Evolutionary conservation across 1,140 invertebrate genomes (phyloP).

Genomic region (Vanessa atalanta): DNA sequence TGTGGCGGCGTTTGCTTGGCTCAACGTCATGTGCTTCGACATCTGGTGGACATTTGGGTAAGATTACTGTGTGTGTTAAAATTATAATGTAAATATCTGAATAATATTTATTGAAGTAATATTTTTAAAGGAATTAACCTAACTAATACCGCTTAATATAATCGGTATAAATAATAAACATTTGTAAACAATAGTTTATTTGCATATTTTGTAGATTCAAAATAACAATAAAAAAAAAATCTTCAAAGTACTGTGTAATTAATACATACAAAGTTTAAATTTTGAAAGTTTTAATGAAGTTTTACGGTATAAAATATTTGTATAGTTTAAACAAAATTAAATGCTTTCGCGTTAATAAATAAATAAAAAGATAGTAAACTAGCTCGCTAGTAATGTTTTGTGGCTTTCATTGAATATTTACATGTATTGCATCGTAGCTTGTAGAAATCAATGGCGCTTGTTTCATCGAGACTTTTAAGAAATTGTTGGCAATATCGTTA

Average conservation of each 20-base stretch:
- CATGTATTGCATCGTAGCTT: slow-evolving; percentile 4
- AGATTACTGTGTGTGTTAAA: slow-evolving; percentile 49
- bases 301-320: too few relatives aligned
- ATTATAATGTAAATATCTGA: slow-evolving; percentile 16
- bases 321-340: too few relatives aligned
- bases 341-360: too few relatives aligned
- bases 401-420: background rate
- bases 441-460: slow-evolving; percentile 18
- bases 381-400: background rate
- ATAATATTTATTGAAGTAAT: background rate
- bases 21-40: slow-evolving; percentile 94
- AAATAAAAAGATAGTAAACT: background rate
- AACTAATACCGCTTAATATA: too few relatives aligned
- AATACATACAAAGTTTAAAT: too few relatives aligned
- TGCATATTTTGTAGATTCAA: too few relatives aligned
- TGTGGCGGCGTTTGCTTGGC: slow-evolving; percentile 93
- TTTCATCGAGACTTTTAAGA: slow-evolving; percentile 33
- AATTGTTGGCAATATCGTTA: slow-evolving; percentile 32
- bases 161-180: too few relatives aligned
- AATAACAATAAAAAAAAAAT: too few relatives aligned
- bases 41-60: slow-evolving; percentile 93
- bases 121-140: background rate
- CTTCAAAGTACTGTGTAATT: too few relatives aligned
- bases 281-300: too few relatives aligned
- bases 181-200: too few relatives aligned